Evolutionary conservation across 2,797 vertebrate species (phyloP), one percentile per base, ranked within the genome.

Genomic region (Girardinus metallicus): DNA sequence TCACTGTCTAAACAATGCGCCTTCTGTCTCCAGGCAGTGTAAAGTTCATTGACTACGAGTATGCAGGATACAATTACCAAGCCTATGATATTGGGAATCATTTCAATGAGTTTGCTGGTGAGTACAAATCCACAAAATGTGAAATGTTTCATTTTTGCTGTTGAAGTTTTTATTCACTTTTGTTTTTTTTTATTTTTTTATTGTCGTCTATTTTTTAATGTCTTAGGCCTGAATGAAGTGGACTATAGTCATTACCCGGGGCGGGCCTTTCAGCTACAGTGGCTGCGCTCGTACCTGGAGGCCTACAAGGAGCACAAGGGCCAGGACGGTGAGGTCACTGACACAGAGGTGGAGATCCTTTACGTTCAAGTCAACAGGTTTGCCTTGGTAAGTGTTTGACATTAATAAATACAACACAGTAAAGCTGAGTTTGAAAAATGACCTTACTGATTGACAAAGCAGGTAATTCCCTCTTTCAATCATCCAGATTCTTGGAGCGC

Each of bases 41-140:
- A 89, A 97, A 97, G 96, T 99, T 99, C 96, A 99, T 99, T 95
- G 99, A 99, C 96, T 99, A 99, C 93, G 99, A 99, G 89, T 99
- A 99, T 36, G 97, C 97, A 91, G 98, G 98, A 85, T 99, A 99
- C 97, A 99, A 98, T 97, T 99, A 99, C 93, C 96, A 99, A 96
- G 99, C 98, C 91, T 99, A 96, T 93, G 99, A 99, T 91, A 99
- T 99, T 93, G 99, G 99, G 89, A 99, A 99, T 91, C 99, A 99
- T 96, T 99, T 99, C 97, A 99, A 99, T 91, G 98, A 99, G 94
- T 99, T 99, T 96, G 99, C 99, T 96, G 99, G 99, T 99, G 89
- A 92, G 90, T 77, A 4, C 1, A 26, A 0, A 1, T 49, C 53
- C 11, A 0, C 46, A 13, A 44, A 39, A 5, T 53, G 10, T 60